Percentiles rank a stretch among this genome's conserved stretches.
Conservation (phyloP, 2,888 invertebrate species). For the Acleris sparsana region DNA sequence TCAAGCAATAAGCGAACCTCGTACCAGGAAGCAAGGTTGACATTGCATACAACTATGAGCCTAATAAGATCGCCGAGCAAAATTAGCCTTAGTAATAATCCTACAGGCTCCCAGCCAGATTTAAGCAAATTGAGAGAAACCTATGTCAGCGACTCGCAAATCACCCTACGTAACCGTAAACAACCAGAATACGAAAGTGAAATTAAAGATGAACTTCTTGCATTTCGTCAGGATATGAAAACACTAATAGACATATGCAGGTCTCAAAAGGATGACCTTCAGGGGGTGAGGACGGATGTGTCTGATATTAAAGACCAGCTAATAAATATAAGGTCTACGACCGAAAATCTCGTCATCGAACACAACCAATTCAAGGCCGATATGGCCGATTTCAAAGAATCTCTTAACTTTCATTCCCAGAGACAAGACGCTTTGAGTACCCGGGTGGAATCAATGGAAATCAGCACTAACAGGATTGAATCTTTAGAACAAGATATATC, state of each 20-base stretch:
- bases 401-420: conserved; percentile 11
- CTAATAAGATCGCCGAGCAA: not conserved
- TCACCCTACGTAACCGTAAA: not conserved
- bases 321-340: not conserved
- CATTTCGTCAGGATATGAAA: conserved; percentile 6
- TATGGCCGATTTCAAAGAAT: not conserved
- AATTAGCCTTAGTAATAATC: not conserved
- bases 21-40: not conserved
- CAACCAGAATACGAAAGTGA: not conserved
- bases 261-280: not conserved
- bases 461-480: not conserved
- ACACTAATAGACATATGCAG: not conserved
- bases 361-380: conserved; percentile 2
- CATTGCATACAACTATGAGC: not conserved
- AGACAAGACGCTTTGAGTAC: not conserved
- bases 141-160: not conserved
- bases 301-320: conserved; percentile 7
- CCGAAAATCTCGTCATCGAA: conserved; percentile 2
- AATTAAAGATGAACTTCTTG: not conserved
- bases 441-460: not conserved
- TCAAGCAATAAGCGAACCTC: not conserved
- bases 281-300: conserved; percentile 2
- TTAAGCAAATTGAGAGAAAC: conserved; percentile 2
- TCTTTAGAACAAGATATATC: too few relatives aligned
- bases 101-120: conserved; percentile 4